phyloP scores from a whole-genome alignment of 2,888 invertebrate genomes.

The Tiliacea citrago region DNA sequence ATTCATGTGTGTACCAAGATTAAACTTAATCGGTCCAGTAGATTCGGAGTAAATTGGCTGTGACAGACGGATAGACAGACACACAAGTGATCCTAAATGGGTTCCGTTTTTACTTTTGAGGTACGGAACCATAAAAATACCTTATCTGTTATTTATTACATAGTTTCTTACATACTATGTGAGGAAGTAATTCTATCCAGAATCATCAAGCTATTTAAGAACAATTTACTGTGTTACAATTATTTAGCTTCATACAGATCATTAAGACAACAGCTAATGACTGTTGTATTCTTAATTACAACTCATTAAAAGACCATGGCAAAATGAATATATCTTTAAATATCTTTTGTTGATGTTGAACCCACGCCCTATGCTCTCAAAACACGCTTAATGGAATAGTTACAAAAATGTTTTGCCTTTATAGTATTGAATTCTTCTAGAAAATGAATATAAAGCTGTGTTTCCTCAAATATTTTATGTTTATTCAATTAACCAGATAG shows the following conservation, averaged over 20 bases:
- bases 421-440: background rate
- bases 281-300: conserved; percentile 20
- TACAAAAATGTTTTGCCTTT: background rate
- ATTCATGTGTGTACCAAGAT: no score
- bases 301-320: conserved; percentile 22
- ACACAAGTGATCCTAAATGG: no score
- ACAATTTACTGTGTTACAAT: conserved; percentile 6
- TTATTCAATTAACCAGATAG: no score
- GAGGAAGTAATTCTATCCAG: no score
- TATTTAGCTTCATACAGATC: background rate
- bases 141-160: no score
- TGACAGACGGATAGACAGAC: no score
- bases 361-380: background rate
- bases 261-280: conserved; percentile 12
- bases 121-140: no score
- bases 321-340: conserved; percentile 3
- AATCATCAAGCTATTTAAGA: no score
- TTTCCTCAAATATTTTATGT: background rate
- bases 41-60: no score
- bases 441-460: background rate
- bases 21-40: no score
- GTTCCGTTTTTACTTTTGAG: no score
- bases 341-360: conserved; percentile 14
- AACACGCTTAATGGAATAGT: background rate
- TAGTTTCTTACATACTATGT: no score